Evolutionary conservation across 2,888 invertebrate genomes (phyloP).

Genomic region (Bimastos eiseni): DNA sequence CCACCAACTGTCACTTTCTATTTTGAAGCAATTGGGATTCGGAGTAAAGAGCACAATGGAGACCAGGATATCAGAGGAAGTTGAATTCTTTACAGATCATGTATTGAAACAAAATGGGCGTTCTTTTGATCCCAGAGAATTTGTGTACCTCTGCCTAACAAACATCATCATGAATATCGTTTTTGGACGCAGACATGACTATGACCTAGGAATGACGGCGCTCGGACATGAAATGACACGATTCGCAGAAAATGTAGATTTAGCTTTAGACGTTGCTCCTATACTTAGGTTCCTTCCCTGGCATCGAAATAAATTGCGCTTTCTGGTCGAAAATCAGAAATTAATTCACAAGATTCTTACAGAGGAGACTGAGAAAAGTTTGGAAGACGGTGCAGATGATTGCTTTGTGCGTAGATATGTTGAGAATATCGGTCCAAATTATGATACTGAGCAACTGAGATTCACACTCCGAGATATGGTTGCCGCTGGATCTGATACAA

Average conservation of each 20-base stretch:
- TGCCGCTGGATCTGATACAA: background rate
- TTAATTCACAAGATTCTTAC: background rate
- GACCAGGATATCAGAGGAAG: background rate
- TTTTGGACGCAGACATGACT: background rate
- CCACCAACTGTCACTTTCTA: background rate
- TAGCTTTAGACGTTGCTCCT: background rate
- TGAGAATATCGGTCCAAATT: background rate
- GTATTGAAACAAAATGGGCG: background rate
- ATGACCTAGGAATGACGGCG: background rate
- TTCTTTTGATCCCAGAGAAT: background rate
- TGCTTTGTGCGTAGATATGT: conserved; percentile 1
- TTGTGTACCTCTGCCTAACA: background rate
- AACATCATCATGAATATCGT: conserved; percentile 16
- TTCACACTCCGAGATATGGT: background rate
- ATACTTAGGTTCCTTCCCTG: background rate
- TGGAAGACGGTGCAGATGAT: background rate
- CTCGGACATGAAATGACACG: background rate
- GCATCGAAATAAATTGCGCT: background rate
- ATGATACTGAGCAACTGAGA: background rate
- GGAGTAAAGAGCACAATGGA: conserved; percentile 7
- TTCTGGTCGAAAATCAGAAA: background rate
- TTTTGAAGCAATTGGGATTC: conserved; percentile 3
- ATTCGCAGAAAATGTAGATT: background rate
- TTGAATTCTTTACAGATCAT: background rate
- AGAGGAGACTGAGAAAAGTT: background rate